Conservation (phyloP, 2,888 invertebrate genomes). For the Conchocele bisecta region DNA sequence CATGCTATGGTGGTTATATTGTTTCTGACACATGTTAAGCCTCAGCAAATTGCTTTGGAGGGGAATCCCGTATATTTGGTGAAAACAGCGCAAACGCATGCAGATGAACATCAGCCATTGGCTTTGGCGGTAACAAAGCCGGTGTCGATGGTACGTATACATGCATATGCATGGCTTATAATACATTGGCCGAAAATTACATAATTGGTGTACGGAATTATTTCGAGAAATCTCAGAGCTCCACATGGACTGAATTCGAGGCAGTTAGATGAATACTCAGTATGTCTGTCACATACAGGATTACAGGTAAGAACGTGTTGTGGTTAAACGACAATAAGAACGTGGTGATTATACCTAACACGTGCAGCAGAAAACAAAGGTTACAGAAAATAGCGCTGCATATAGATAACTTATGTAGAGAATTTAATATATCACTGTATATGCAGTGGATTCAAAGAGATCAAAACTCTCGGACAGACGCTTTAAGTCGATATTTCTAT, state of each 20-base stretch:
- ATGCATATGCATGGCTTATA: no score
- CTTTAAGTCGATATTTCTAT: not conserved
- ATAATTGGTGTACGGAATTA: conserved; percentile 13
- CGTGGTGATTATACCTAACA: not conserved
- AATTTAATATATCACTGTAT: not conserved
- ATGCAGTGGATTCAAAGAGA: conserved; percentile 11
- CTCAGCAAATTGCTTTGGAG: not conserved
- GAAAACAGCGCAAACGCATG: not conserved
- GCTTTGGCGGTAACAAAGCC: no score
- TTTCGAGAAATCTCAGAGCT: not conserved
- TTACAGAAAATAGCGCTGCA: not conserved
- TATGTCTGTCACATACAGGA: not conserved
- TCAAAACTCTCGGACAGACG: not conserved
- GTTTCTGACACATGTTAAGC: not conserved
- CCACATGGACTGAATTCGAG: conserved; percentile 24
- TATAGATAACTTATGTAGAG: not conserved
- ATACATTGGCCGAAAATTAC: not conserved
- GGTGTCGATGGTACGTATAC: no score
- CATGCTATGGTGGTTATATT: conserved; percentile 18
- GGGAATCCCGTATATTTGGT: not conserved
- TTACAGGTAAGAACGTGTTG: conserved; percentile 8
- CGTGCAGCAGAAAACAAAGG: not conserved
- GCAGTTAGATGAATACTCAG: conserved; percentile 9
- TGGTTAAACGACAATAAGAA: conserved; percentile 11
- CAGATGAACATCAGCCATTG: no score